Evolutionary conservation across 1,140 invertebrate genomes (phyloP).

Genomic region (Zaprionus tsacasi): DNA sequence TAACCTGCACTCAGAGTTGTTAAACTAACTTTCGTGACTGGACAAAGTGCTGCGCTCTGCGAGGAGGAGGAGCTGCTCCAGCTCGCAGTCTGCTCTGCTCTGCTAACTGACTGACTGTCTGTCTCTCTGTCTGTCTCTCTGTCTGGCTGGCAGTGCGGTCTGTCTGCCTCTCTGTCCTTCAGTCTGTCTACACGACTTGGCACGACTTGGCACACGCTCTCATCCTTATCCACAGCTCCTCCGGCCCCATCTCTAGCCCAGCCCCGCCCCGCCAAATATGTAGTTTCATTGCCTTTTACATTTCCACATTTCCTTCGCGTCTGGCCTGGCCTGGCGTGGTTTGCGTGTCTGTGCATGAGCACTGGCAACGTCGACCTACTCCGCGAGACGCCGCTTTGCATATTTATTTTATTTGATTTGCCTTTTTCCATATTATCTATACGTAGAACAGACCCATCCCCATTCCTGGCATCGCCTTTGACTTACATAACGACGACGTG

Average conservation of each 20-base stretch:
- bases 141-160: slow-evolving; percentile 21
- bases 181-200: slow-evolving; percentile 53
- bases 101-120: slow-evolving; percentile 12
- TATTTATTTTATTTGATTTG: slow-evolving; percentile 82
- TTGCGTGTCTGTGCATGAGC: slow-evolving; percentile 78
- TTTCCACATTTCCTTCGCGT: slow-evolving; percentile 74
- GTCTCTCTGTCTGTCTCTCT: slow-evolving; percentile 16
- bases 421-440: slow-evolving; percentile 35
- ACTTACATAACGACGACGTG: slow-evolving; percentile 73
- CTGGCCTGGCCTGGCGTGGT: slow-evolving; percentile 24
- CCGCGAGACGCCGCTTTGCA: slow-evolving; percentile 67
- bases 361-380: slow-evolving; percentile 62
- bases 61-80: slow-evolving; percentile 11
- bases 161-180: slow-evolving; percentile 47
- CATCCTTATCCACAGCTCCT: slow-evolving; percentile 17
- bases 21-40: slow-evolving; percentile 78
- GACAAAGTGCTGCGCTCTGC: slow-evolving; percentile 62
- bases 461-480: slow-evolving; percentile 13
- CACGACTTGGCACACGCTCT: slow-evolving; percentile 59
- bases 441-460: background rate
- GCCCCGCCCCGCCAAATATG: slow-evolving; percentile 32
- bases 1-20: slow-evolving; percentile 68
- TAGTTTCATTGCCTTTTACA: slow-evolving; percentile 81
- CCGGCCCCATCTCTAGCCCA: background rate
- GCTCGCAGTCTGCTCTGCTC: background rate